Conservation (phyloP, 1,140 invertebrate genomes). For the Drosophila leontia region DNA sequence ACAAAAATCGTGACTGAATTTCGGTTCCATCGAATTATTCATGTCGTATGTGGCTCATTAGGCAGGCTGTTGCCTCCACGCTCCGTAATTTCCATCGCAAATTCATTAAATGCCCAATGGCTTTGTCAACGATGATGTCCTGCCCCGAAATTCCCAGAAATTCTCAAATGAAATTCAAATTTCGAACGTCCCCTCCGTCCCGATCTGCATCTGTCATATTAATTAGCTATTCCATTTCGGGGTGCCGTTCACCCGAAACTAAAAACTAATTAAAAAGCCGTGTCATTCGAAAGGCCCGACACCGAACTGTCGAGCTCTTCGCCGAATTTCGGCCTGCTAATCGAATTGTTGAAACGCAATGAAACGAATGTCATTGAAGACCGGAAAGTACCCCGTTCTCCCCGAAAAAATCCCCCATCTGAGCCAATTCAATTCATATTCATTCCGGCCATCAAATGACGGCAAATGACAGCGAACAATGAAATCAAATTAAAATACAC, state of each 20-base stretch:
- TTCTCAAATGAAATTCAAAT: constrained; percentile 61
- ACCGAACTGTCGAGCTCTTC: constrained; percentile 10
- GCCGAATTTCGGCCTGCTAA: constrained; percentile 35
- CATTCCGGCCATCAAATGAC: constrained; percentile 73
- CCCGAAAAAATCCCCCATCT: neutral
- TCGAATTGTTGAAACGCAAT: constrained; percentile 65
- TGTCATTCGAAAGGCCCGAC: constrained; percentile 50
- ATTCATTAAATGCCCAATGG: constrained; percentile 28
- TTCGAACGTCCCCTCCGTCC: constrained; percentile 20
- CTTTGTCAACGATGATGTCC: constrained; percentile 5
- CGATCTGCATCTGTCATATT: constrained; percentile 70
- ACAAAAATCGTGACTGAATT: constrained; percentile 1
- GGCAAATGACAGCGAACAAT: constrained; percentile 78
- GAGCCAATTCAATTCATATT: constrained; percentile 72
- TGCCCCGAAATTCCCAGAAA: constrained; percentile 10
- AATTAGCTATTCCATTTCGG: constrained; percentile 65
- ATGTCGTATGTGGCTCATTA: constrained; percentile 40
- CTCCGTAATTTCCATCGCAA: neutral
- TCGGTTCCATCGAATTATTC: constrained; percentile 26
- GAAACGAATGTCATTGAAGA: constrained; percentile 54
- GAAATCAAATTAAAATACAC: constrained; percentile 83
- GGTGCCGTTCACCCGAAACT: constrained; percentile 37
- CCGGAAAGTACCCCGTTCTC: constrained; percentile 11
- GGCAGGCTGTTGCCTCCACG: neutral
- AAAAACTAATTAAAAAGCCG: constrained; percentile 79